Evolutionary conservation across 2,113 vertebrate species (phyloP), one percentile per base, ranked within the genome.

Genomic region (Orthochromis indermauri): DNA sequence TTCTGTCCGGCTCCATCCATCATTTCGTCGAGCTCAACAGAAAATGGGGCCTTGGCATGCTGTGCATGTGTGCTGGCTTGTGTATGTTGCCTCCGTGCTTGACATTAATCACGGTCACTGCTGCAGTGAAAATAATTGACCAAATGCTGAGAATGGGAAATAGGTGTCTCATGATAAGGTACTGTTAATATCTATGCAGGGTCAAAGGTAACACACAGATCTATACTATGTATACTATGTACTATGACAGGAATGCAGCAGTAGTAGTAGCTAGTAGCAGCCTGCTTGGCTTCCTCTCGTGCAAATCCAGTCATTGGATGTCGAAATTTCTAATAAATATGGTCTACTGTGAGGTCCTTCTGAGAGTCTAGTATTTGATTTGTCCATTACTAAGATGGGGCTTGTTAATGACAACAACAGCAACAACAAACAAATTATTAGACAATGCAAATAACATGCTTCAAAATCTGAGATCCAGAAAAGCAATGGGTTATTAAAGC

Each of bases 11-110:
- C 81, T 54, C 59, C 80, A 83, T 63, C 80, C 83, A 87, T 83
- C 84, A 88, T 28, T 73, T 86, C 49, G 33, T 51, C 82, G 21
- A 87, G 51, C 45, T 53, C 11, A 13, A 42, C 26, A 81, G 84
- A 89, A 59, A 73, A 47, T 51, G 51, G 8, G 37, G 89, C 89
- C 84, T 86, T 90, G 85, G 45, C 83, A 86, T 82, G 49, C 51
- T 54, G 24, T 9, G 45, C 42, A 7, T 83, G 81, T 57, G 28
- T 9, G 3, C 83, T 7, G n/a, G 21, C 21, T 11, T 73, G 28
- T 73, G 78, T 90, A 54, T 82, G 5, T 85, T 81, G 2, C 51
- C 59, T 81, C 68, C 35, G 10, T 81, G 40, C 21, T 45, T 40
- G n/a, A 28, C 21, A 88, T 92, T 80, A 82, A 85, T 87, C 84